Evolutionary conservation across 1,140 invertebrate species (phyloP), one percentile per base, ranked within the genome.

Genomic region (Drosophila triauraria): DNA sequence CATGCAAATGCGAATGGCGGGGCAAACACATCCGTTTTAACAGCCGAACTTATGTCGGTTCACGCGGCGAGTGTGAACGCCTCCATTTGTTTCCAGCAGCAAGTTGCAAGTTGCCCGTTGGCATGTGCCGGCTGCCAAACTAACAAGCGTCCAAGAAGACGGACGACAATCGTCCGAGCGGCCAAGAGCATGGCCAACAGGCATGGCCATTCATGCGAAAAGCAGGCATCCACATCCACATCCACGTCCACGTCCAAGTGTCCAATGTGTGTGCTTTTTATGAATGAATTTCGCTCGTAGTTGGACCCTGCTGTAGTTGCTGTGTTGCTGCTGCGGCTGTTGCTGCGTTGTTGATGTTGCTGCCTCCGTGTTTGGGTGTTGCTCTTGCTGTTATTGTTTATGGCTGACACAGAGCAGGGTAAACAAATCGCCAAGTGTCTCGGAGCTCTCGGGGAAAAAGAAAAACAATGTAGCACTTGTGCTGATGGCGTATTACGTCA

Each of bases 251-350:
- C 75, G 75, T 67, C 80, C 84, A 84, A 84, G 80, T 84, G 80
- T 70, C 72, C 67, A 71, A 59, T 71, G 69, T 72, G 63, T 50
- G 69, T 51, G 81, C 80, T 65, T 83, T 86, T 87, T 81, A 88
- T 87, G 84, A 87, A 87, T 87, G 84, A 87, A 87, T 78, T 87
- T 84, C 78, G 85, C 64, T 72, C 72, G 80, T 68, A 78, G 77
- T 80, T 87, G 80, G 47, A 75, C 38, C 38, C 48, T 50, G 54
- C 71, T 43, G 70, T 51, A 48, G 78, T 70, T 76, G 43, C 63
- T 40, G 38, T 47, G 32, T 35, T 35, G 32, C 46, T 48, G 54
- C 44, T 53, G 46, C 60, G 9, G 17, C 17, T 46, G 60, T n/a
- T 17, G 51, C 1, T 13, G 32, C 20, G 51, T 32, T 47, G 57